These are phyloP conservation scores for Exocentrus adspersus DNA, from an alignment of 2,888 invertebrate species.

Conservation along the genomic window DNA sequence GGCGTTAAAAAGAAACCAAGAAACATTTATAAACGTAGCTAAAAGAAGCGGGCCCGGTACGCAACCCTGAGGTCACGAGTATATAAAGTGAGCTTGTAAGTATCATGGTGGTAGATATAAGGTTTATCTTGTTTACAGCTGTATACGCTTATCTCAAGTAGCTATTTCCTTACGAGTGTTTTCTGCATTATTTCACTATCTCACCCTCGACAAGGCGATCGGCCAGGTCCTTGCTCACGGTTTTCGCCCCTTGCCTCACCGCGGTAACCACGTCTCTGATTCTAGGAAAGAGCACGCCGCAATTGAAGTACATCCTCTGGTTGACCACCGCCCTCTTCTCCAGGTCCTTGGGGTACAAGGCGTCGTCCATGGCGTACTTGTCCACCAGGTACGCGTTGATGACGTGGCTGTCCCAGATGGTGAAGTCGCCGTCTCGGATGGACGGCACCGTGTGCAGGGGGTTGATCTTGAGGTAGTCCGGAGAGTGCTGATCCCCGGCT, in stretches of 20 bases:
- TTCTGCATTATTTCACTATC: no score
- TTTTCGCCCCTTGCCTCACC: conserved; percentile 46
- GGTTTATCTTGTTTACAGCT: no score
- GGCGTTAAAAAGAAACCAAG: no score
- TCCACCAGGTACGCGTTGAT: conserved; percentile 37
- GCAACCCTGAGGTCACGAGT: no score
- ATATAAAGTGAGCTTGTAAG: no score
- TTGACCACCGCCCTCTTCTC: conserved; percentile 65
- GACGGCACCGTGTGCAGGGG: conserved; percentile 68
- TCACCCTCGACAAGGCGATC: conserved; percentile 53
- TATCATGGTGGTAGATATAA: no score
- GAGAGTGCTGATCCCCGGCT: conserved; percentile 57
- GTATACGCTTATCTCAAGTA: no score
- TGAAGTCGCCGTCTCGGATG: conserved; percentile 67
- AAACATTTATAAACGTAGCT: no score
- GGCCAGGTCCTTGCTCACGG: conserved; percentile 28
- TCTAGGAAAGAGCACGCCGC: conserved; percentile 61
- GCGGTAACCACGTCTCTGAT: conserved; percentile 3
- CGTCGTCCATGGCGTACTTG: conserved; percentile 52
- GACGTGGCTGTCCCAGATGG: conserved; percentile 66
- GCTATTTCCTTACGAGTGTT: no score
- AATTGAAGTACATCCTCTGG: conserved; percentile 67
- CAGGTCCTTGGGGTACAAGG: conserved; percentile 67
- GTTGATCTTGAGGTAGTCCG: conserved; percentile 58
- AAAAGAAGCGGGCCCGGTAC: no score